Percentiles rank a stretch among this genome's conserved stretches.
phyloP scores from a whole-genome alignment of 2,888 invertebrate genomes.

The Agrochola lota region DNA sequence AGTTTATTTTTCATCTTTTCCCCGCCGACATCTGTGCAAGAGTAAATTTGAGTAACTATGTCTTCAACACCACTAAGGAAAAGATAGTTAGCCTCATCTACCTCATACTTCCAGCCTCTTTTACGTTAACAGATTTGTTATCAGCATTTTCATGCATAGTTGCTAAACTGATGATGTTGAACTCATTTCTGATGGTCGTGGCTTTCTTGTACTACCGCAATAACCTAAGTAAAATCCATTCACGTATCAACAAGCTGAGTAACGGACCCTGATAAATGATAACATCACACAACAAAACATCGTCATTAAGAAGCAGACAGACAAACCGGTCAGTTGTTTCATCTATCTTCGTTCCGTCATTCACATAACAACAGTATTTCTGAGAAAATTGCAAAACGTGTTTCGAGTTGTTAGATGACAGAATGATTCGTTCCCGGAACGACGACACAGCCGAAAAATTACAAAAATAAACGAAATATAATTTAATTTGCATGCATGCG shows the following conservation, averaged over 20 bases:
- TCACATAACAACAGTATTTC: constrained; percentile 11
- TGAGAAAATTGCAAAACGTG: not conserved
- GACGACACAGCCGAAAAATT: no score
- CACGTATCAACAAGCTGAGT: not conserved
- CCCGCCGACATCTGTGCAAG: not conserved
- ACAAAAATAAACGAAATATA: no score
- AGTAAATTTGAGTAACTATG: not conserved
- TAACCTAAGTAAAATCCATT: not conserved
- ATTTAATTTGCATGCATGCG: no score
- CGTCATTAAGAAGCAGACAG: not conserved
- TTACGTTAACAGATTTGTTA: not conserved
- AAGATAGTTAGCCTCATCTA: not conserved
- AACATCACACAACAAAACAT: constrained; percentile 6
- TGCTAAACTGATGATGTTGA: not conserved
- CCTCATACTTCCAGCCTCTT: not conserved
- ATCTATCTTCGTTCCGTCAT: not conserved
- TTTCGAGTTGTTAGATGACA: constrained; percentile 3
- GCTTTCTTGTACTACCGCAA: not conserved
- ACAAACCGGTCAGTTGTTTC: constrained; percentile 9
- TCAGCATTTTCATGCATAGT: no score
- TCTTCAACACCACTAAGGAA: not conserved
- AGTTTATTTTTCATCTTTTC: not conserved
- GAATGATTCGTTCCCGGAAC: constrained; percentile 21
- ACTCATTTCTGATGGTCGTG: not conserved
- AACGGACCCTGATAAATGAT: not conserved